Conservation (phyloP, 2,113 vertebrate species). For the Diglossa brunneiventris region DNA sequence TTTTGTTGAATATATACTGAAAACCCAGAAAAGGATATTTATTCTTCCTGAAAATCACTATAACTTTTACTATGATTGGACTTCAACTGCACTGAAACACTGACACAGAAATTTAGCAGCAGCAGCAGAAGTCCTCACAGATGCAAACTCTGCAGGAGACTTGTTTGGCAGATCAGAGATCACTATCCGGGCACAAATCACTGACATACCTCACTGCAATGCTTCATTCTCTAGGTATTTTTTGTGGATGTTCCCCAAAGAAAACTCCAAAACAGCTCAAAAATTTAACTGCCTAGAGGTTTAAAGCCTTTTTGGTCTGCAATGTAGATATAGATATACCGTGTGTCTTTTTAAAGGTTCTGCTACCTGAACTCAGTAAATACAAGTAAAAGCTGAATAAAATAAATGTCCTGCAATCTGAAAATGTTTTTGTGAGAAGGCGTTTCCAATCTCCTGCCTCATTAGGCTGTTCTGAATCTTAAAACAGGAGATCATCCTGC, state of each 20-base stretch:
- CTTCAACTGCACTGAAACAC: neutral
- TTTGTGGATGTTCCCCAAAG: neutral
- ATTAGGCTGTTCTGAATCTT: neutral
- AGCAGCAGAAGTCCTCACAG: neutral
- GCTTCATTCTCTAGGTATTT: neutral
- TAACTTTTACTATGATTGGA: neutral
- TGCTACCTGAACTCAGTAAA: neutral
- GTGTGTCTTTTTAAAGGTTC: neutral
- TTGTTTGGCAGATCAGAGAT: neutral
- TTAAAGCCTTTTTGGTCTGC: neutral
- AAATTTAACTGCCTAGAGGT: neutral
- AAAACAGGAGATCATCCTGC: neutral
- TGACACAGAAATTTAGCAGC: neutral
- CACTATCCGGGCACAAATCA: neutral
- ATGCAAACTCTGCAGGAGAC: neutral
- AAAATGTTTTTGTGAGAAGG: neutral
- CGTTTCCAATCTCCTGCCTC: neutral
- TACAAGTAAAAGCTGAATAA: neutral
- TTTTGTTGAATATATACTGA: neutral
- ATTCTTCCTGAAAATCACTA: neutral
- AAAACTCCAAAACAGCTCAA: neutral
- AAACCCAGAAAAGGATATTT: neutral
- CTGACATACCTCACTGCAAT: neutral
- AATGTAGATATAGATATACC: fast-evolving
- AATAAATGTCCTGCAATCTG: neutral